phyloP scores from a whole-genome alignment of 2,888 invertebrate species.

The Drosophila putrida region DNA sequence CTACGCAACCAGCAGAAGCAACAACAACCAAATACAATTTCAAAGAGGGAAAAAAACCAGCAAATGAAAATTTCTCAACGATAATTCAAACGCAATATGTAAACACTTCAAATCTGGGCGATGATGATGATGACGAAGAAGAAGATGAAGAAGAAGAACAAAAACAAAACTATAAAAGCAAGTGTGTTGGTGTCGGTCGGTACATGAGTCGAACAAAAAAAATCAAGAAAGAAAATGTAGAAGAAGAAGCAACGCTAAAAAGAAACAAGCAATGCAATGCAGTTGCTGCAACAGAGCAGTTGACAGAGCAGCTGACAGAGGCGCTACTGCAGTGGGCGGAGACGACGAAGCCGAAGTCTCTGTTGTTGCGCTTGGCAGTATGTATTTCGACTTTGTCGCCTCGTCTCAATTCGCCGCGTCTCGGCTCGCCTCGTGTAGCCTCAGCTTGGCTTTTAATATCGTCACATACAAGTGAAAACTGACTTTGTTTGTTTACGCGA shows the following conservation, averaged over 20 bases:
- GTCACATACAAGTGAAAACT: slow-evolving; percentile 45
- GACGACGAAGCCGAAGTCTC: slow-evolving; percentile 23
- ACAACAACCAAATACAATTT: slow-evolving; percentile 49
- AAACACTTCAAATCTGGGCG: slow-evolving; percentile 69
- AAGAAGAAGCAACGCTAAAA: slow-evolving; percentile 15
- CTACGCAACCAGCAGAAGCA: slow-evolving; percentile 39
- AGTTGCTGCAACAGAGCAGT: slow-evolving; percentile 26
- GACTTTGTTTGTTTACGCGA: slow-evolving; percentile 70
- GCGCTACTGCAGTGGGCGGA: slow-evolving; percentile 32
- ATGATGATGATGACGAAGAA: slow-evolving; percentile 31
- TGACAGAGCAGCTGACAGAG: slow-evolving; percentile 46
- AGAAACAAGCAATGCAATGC: slow-evolving; percentile 14
- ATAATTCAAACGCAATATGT: slow-evolving; percentile 77
- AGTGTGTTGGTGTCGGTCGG: slow-evolving; percentile 30
- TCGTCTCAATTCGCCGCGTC: neutral
- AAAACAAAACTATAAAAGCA: slow-evolving; percentile 47
- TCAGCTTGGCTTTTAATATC: slow-evolving; percentile 54
- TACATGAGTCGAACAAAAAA: slow-evolving; percentile 28
- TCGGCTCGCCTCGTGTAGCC: slow-evolving; percentile 12
- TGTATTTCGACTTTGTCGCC: slow-evolving; percentile 27
- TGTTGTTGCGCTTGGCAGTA: slow-evolving; percentile 28
- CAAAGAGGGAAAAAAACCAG: slow-evolving; percentile 51
- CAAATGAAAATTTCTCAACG: slow-evolving; percentile 59
- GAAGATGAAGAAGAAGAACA: slow-evolving; percentile 37
- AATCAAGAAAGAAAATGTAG: slow-evolving; percentile 40